Conservation (phyloP, 2,113 vertebrate genomes). For the Hystrix cristata region DNA sequence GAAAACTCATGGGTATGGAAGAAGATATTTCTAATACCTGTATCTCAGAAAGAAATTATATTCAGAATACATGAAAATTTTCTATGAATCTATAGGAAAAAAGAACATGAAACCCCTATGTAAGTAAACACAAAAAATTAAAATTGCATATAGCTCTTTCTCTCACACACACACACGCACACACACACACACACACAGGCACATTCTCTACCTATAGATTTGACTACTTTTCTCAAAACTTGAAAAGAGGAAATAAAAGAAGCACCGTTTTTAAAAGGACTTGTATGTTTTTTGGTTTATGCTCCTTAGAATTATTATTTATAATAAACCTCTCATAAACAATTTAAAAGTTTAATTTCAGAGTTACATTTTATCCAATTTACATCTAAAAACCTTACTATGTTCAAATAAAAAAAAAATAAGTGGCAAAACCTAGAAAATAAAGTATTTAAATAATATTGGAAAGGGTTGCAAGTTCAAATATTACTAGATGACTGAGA, state of each 20-base stretch:
- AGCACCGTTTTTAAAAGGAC: background rate
- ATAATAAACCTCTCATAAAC: background rate
- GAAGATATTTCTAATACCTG: background rate
- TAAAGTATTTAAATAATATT: background rate
- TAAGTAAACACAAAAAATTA: background rate
- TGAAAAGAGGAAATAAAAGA: background rate
- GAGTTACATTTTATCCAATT: background rate
- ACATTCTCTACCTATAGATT: background rate
- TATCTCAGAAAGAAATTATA: background rate
- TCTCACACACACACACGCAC: background rate
- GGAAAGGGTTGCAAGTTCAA: background rate
- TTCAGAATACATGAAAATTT: background rate
- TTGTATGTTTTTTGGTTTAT: background rate
- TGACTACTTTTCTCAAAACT: background rate
- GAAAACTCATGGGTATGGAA: background rate
- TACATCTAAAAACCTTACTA: background rate
- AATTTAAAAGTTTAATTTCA: background rate
- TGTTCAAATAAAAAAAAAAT: too few species aligned
- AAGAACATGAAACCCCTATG: background rate
- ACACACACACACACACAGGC: background rate
- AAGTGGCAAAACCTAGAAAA: background rate
- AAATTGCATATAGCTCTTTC: background rate
- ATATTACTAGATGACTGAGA: background rate
- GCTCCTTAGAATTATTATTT: background rate
- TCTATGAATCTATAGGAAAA: background rate